Percentiles rank a stretch among this genome's conserved stretches.
Evolutionary conservation across 2,888 invertebrate genomes (phyloP).

Genomic region (Leucozona laternaria): DNA sequence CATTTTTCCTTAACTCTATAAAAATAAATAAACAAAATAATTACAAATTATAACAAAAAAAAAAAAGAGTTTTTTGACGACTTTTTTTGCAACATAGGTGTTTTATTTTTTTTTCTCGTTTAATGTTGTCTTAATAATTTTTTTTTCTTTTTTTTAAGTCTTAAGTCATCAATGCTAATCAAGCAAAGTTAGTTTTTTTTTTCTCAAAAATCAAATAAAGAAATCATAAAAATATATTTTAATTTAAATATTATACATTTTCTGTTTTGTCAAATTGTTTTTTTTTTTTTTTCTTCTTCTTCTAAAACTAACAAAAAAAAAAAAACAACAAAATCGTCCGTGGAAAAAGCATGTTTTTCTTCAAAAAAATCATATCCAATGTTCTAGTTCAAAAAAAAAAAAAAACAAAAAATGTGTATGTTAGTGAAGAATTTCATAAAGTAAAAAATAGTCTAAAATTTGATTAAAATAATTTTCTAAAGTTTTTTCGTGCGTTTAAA

Average conservation of each 20-base stretch:
- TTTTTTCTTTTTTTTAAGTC: conserved; percentile 55
- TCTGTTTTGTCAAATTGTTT: not conserved
- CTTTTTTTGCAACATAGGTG: conserved; percentile 61
- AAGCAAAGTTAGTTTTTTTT: conserved; percentile 32
- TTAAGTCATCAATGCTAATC: conserved; percentile 79
- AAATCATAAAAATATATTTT: conserved; percentile 63
- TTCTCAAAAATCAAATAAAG: not conserved
- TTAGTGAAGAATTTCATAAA: conserved; percentile 44
- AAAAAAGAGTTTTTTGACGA: conserved; percentile 53
- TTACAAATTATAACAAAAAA: conserved; percentile 22
- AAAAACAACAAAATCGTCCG: not conserved
- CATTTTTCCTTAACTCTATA: not conserved
- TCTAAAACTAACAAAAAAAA: conserved; percentile 27
- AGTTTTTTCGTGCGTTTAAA: conserved; percentile 67
- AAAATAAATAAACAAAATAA: conserved; percentile 35
- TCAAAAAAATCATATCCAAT: conserved; percentile 37
- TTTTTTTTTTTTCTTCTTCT: not conserved
- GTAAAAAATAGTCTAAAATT: conserved; percentile 19
- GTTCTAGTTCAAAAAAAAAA: conserved; percentile 41
- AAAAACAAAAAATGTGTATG: not conserved
- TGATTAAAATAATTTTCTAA: conserved; percentile 38
- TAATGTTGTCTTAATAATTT: conserved; percentile 55
- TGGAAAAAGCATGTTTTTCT: not conserved
- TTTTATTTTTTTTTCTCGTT: conserved; percentile 63
- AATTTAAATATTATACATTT: conserved; percentile 77